Evolutionary conservation across 2,888 invertebrate genomes (phyloP).

Genomic region (Zaprionus obscuricornis): DNA sequence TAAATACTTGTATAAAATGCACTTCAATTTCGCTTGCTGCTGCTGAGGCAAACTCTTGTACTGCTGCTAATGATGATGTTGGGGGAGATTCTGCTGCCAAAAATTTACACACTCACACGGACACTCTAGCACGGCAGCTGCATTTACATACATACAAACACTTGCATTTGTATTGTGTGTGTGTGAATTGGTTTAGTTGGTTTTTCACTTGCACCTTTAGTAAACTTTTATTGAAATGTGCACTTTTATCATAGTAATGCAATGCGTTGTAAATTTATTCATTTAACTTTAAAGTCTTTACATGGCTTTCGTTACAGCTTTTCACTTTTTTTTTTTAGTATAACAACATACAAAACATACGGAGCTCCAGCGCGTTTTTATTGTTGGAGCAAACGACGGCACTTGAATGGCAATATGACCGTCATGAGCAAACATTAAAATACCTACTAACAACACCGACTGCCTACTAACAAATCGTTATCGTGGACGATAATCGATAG

Average conservation of each 20-base stretch:
- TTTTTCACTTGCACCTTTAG: slow-evolving; percentile 60
- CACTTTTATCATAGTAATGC: slow-evolving; percentile 27
- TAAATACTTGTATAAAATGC: slow-evolving; percentile 41
- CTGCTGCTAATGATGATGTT: slow-evolving; percentile 18
- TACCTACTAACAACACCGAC: slow-evolving; percentile 54
- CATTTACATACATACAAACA: slow-evolving; percentile 39
- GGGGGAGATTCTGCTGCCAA: slow-evolving; percentile 42
- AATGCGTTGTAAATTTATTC: slow-evolving; percentile 25
- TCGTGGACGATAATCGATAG: slow-evolving; percentile 14
- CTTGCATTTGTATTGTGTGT: slow-evolving; percentile 10
- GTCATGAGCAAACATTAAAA: slow-evolving; percentile 25
- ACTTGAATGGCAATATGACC: slow-evolving; percentile 64
- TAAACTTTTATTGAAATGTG: slow-evolving; percentile 8
- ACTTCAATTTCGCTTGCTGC: slow-evolving; percentile 36
- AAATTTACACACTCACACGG: slow-evolving; percentile 31
- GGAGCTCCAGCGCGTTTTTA: slow-evolving; percentile 54
- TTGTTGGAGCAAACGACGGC: slow-evolving; percentile 66
- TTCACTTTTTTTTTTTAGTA: slow-evolving; percentile 62
- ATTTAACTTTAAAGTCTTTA: slow-evolving; percentile 27
- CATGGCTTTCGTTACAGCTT: slow-evolving; percentile 50
- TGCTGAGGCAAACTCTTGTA: too few relatives aligned
- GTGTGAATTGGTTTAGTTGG: slow-evolving; percentile 33
- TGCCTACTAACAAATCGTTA: slow-evolving; percentile 84
- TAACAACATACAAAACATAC: slow-evolving; percentile 63
- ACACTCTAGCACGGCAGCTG: slow-evolving; percentile 53